Evolutionary conservation across 2,113 vertebrate species (phyloP).

Genomic region (Megaleporinus macrocephalus): DNA sequence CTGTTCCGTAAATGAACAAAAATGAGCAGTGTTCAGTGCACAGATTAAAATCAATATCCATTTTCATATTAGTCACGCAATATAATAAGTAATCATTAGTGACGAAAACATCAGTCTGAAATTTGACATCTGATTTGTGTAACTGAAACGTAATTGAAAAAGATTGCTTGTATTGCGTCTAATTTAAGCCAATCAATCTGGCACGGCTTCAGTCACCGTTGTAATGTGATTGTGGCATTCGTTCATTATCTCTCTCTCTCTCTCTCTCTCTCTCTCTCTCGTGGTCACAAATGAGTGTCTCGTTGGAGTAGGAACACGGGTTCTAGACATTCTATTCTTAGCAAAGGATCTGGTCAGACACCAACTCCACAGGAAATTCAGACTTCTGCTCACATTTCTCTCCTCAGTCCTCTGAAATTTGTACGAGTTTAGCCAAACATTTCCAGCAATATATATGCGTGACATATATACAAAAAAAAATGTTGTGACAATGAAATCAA

Average conservation of each 20-base stretch:
- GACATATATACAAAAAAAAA: too few relatives aligned
- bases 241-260: constrained; percentile 4
- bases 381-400: not conserved
- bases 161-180: constrained; percentile 25
- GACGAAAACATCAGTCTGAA: not conserved
- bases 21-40: not conserved
- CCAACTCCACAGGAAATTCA: constrained; percentile 5
- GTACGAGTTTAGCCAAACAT: not conserved
- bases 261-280: not conserved
- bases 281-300: not conserved
- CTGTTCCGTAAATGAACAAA: not conserved
- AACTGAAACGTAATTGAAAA: constrained; percentile 29
- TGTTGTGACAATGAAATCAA: too few relatives aligned
- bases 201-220: constrained; percentile 12
- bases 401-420: not conserved
- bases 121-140: constrained; percentile 29
- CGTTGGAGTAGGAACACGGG: not conserved
- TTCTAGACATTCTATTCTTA: not conserved
- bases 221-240: constrained; percentile 22
- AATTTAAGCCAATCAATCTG: constrained; percentile 44
- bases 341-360: not conserved
- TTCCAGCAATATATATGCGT: not conserved
- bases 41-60: constrained; percentile 18
- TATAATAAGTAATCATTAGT: constrained; percentile 33
- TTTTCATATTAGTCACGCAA: constrained; percentile 10